Evolutionary conservation across 1,140 invertebrate species (phyloP), one percentile per base, ranked within the genome.

Genomic region (Scaptomyza hsui): DNA sequence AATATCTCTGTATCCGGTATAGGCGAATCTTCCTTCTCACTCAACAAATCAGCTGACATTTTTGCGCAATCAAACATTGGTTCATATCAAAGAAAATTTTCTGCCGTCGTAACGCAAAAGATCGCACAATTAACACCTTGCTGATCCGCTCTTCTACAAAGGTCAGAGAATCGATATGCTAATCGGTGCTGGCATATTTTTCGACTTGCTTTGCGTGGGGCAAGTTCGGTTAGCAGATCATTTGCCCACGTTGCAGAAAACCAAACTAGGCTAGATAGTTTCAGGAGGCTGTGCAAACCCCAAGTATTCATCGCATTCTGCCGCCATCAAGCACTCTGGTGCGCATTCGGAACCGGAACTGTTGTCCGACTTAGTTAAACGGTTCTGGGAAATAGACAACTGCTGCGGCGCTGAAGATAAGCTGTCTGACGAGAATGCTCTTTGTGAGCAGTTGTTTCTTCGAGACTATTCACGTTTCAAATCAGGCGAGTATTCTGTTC

Each of bases 191-290:
- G 32, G 42, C 12, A 29, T 29, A 29, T 29, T 29, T 29, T 29
- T 29, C 7, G 26, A 29, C 16, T 26, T 47, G 6, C 62, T 49
- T 48, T 26, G 62, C 4, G 41, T 26, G 26, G 68, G 57, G 10
- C 35, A 59, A 48, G 49, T 63, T 39, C 42, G 26, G 0, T n/a
- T 72, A 19, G 35, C 60, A n/a, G n/a, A n/a, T n/a, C n/a, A n/a
- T n/a, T n/a, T n/a, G n/a, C n/a, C n/a, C n/a, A n/a, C n/a, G n/a
- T n/a, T n/a, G n/a, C n/a, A 71, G 32, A 64, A 71, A 29, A 64
- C 68, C 1, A 42, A 24, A 18, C 48, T 64, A 53, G 68, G 68
- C 18, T 71, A 53, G 68, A 57, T 64, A 3, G 68, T 64, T 7
- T 59, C 68, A 29, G 41, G 39, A 2, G 44, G 44, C 3, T 57